Evolutionary conservation across 2,888 invertebrate genomes (phyloP).

Genomic region (Torymus aiolomorphi): DNA sequence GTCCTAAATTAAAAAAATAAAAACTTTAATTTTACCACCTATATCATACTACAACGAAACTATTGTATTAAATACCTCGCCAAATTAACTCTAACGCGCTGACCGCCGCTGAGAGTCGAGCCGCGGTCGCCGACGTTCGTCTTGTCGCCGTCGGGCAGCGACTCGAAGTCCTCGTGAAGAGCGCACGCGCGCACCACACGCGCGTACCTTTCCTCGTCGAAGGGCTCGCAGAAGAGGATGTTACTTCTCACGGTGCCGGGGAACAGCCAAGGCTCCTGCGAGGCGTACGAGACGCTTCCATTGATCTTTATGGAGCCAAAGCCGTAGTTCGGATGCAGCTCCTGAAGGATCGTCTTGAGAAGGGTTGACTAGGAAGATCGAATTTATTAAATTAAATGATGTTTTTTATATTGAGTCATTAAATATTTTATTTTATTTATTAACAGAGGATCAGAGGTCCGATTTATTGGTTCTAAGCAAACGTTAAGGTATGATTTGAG

Average conservation of each 20-base stretch:
- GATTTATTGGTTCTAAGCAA: too few relatives aligned
- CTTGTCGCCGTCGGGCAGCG: constrained; percentile 82
- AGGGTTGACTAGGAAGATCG: constrained; percentile 78
- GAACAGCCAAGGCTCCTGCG: constrained; percentile 92
- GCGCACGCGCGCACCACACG: constrained; percentile 74
- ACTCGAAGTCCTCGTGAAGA: constrained; percentile 76
- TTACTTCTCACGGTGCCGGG: constrained; percentile 88
- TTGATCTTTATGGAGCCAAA: constrained; percentile 81
- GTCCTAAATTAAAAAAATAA: too few relatives aligned
- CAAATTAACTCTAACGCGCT: constrained; percentile 86
- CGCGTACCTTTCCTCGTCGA: constrained; percentile 79
- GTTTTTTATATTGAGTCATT: too few relatives aligned
- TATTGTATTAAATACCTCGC: constrained; percentile 76
- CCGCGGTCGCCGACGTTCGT: constrained; percentile 85
- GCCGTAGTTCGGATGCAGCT: constrained; percentile 78
- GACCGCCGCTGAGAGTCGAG: constrained; percentile 84
- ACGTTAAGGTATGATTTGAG: too few relatives aligned
- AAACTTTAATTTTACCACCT: neutral
- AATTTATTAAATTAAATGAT: too few relatives aligned
- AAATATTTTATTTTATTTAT: too few relatives aligned
- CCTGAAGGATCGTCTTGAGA: constrained; percentile 83
- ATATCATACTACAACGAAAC: too few relatives aligned
- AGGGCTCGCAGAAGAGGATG: constrained; percentile 86
- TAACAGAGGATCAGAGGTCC: too few relatives aligned
- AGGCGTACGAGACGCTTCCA: constrained; percentile 85